phyloP scores from a whole-genome alignment of 1,140 invertebrate species.

The Drosophila nebulosa region DNA sequence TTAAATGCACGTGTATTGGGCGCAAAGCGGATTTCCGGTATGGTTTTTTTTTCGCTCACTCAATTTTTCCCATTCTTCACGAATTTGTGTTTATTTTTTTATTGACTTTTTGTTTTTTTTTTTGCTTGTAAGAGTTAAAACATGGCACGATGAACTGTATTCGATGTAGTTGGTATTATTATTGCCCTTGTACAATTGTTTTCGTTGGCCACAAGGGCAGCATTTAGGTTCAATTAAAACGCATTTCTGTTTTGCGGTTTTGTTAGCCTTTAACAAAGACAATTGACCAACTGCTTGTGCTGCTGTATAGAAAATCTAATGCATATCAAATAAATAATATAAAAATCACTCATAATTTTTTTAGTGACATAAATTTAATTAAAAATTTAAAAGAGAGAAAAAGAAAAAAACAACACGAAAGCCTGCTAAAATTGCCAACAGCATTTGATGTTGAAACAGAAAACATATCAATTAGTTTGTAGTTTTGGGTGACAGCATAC shows the following conservation, averaged over 20 bases:
- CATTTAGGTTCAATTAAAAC: slow-evolving; percentile 21
- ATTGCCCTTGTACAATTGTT: slow-evolving; percentile 2
- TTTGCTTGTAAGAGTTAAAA: not conserved
- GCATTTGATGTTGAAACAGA: not conserved
- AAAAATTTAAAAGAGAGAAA: not conserved
- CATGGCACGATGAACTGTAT: slow-evolving; percentile 14
- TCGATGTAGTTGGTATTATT: slow-evolving; percentile 30
- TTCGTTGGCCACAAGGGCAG: slow-evolving; percentile 5
- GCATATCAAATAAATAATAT: not conserved
- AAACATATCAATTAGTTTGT: slow-evolving; percentile 4
- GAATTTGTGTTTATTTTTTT: no score
- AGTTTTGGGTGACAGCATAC: not conserved
- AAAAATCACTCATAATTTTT: not conserved
- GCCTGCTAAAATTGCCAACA: not conserved
- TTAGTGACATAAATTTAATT: slow-evolving; percentile 1
- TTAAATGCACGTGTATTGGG: slow-evolving; percentile 56
- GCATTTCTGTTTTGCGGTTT: slow-evolving; percentile 1
- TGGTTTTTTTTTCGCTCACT: slow-evolving; percentile 17
- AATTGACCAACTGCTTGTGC: not conserved
- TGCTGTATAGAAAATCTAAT: no score
- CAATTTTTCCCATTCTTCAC: not conserved
- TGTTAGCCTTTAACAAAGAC: not conserved
- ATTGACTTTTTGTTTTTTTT: not conserved
- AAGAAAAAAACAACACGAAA: no score
- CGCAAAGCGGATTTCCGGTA: slow-evolving; percentile 56